Evolutionary conservation across 1,140 invertebrate genomes (phyloP).

Genomic region (Agrilus planipennis): DNA sequence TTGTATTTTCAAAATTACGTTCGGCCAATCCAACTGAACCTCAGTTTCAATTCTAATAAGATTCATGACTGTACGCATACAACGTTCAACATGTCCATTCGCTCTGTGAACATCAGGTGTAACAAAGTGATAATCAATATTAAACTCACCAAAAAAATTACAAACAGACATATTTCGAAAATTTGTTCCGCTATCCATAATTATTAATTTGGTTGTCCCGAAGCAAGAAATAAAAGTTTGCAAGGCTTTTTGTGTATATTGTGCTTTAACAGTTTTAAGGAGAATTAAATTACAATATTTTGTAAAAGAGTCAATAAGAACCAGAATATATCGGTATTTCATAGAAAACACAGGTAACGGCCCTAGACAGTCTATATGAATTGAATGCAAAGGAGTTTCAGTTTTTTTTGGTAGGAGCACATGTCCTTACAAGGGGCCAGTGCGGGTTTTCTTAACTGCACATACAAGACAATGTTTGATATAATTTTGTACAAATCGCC

Average conservation of each 20-base stretch:
- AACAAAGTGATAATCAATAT: slow-evolving; percentile 8
- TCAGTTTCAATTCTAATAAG: slow-evolving; percentile 13
- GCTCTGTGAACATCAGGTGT: slow-evolving; percentile 18
- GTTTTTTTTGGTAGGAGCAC: slow-evolving; percentile 13
- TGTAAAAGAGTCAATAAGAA: slow-evolving; percentile 8
- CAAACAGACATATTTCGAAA: slow-evolving; percentile 4
- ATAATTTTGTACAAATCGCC: slow-evolving; percentile 1
- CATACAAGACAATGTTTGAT: no score
- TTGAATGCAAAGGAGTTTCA: slow-evolving; percentile 16
- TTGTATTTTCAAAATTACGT: slow-evolving; percentile 9
- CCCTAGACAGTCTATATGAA: no score
- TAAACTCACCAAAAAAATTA: slow-evolving; percentile 5
- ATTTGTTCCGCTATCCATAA: slow-evolving; percentile 12
- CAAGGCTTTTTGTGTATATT: not conserved
- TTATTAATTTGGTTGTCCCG: slow-evolving; percentile 15
- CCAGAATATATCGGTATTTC: slow-evolving; percentile 15
- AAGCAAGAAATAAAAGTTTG: no score
- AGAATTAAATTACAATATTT: no score
- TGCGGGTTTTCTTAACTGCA: no score
- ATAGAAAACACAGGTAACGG: no score
- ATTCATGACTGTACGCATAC: slow-evolving; percentile 20
- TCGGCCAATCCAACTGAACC: slow-evolving; percentile 4
- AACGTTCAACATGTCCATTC: slow-evolving; percentile 25
- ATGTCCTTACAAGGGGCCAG: slow-evolving; percentile 10
- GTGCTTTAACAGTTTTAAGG: not conserved